Base-by-base conservation (phyloP, 2,888 invertebrate genomes). In the Macrophya alboannulata region DNA sequence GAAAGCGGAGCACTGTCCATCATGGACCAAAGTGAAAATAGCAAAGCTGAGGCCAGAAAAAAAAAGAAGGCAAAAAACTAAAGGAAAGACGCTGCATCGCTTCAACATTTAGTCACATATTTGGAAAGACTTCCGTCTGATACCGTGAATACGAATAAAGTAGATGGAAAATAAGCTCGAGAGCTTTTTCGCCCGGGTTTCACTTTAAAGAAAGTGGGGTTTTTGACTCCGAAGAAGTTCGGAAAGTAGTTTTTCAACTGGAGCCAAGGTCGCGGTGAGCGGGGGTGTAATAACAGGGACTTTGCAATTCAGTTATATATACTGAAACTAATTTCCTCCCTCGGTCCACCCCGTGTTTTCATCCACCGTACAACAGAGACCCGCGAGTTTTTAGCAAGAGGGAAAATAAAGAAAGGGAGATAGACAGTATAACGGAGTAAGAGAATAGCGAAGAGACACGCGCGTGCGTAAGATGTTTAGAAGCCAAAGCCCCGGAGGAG, bases 391-490 rank as follows among this genome's bases (percentile, higher is more conserved):
- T 45, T 83, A 55, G 77, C 48, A 40, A 43, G 62, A 72, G 77
- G 84, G 85, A 31, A 79, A 84, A 85, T 51, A 74, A 84, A 85
- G 85, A 85, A 85, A 87, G 40, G 82, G 84, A 84, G 84, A 76
- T 0, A 8, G 72, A 74, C n/a, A 85, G 55, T 40, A n/a, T n/a
- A 45, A 62, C 5, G 48, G 77, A 65, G 84, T 51, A 84, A 83
- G 86, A 84, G 68, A 59, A 48, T 31, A 65, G 81, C 74, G 21
- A 85, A 74, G 59, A 83, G 74, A 43, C 84, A 59, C 76, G 92
- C 92, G 92, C 92, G 89, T 92, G 92, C 92, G 93, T 90, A 88
- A 89, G 90, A 89, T 91, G 91, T 92, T 92, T 92, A 91, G 90
- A 89, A 90, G 90, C 89, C 88, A 89, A 90, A 90, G 89, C 89